Conservation (phyloP, 2,888 invertebrate genomes). For the Nemapogon koenigi region DNA sequence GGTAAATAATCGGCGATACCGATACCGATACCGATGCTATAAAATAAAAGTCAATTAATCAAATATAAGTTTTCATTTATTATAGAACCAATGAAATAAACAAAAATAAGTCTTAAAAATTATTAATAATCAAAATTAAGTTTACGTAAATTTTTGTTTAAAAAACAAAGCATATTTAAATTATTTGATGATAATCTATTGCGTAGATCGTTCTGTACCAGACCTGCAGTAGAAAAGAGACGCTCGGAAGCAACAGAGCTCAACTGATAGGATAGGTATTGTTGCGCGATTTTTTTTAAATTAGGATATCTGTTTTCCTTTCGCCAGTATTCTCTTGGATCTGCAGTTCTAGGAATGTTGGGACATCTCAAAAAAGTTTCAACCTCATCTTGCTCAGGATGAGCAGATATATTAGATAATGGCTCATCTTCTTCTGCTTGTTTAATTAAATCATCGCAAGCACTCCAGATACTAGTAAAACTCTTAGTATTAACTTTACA, state of each 20-base stretch:
- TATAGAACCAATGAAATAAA: neutral
- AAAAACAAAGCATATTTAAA: conserved; percentile 15
- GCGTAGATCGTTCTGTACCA: conserved; percentile 11
- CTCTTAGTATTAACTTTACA: too few relatives aligned
- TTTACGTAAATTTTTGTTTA: conserved; percentile 17
- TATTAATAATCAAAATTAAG: conserved; percentile 15
- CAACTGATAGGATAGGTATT: conserved; percentile 15
- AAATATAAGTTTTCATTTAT: neutral
- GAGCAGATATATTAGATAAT: conserved; percentile 14
- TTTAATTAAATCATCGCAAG: conserved; percentile 12
- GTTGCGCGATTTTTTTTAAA: conserved; percentile 17
- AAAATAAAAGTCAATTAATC: neutral
- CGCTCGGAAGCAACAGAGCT: conserved; percentile 18
- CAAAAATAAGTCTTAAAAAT: neutral
- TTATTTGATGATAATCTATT: conserved; percentile 15
- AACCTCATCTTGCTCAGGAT: conserved; percentile 14
- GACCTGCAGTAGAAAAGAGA: conserved; percentile 17
- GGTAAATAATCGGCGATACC: conserved; percentile 9
- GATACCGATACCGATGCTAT: conserved; percentile 3
- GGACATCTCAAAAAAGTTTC: conserved; percentile 16
- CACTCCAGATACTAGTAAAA: conserved; percentile 12
- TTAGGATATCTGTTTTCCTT: conserved; percentile 17
- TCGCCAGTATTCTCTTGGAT: conserved; percentile 17
- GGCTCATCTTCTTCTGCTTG: conserved; percentile 12
- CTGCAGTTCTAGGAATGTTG: conserved; percentile 16